Evolutionary conservation across 2,888 invertebrate genomes (phyloP).

Genomic region (Meandrusa payeni): DNA sequence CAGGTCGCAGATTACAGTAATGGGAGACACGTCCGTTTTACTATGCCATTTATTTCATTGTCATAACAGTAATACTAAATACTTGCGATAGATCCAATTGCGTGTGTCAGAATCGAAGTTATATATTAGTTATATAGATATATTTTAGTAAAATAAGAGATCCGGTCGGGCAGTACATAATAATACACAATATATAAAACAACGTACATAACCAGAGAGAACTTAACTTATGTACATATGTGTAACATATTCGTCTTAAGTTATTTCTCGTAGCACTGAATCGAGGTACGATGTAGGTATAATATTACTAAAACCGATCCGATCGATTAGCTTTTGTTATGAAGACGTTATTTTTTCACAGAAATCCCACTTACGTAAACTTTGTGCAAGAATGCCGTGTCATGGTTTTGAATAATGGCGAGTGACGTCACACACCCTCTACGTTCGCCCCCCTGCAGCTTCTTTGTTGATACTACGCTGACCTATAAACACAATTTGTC

Average conservation of each 20-base stretch:
- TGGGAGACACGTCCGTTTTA: neutral
- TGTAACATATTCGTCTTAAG: no score
- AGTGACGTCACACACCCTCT: constrained; percentile 36
- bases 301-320: neutral
- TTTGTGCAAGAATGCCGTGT: constrained; percentile 33
- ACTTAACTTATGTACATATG: no score
- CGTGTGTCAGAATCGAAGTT: no score
- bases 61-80: no score
- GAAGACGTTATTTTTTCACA: constrained; percentile 12
- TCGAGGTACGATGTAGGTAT: no score
- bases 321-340: constrained; percentile 6
- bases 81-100: no score
- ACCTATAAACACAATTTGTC: constrained; percentile 71
- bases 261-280: no score
- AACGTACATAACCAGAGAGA: no score
- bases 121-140: no score
- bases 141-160: no score
- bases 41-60: neutral
- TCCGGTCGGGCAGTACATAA: no score
- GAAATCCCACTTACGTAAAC: constrained; percentile 26
- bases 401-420: constrained; percentile 33
- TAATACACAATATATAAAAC: no score
- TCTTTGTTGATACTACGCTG: constrained; percentile 65
- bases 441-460: constrained; percentile 35
- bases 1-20: constrained; percentile 2